Base-by-base conservation (phyloP, 2,888 invertebrate species). In the Malthinus seriepunctatus region DNA sequence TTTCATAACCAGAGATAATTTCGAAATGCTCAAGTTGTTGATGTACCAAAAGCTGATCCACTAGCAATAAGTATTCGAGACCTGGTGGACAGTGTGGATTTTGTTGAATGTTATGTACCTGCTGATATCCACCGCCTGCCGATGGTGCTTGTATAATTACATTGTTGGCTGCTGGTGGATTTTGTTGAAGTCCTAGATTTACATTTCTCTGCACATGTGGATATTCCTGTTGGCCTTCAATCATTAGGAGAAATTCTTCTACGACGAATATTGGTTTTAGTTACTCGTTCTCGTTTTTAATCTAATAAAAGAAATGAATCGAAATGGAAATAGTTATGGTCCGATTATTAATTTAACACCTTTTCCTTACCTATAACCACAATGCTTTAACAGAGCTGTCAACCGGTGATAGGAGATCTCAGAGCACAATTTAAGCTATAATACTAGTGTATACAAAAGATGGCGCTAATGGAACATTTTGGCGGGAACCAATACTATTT, bases 1-100 rank as follows among this genome's bases (percentile, higher is more conserved):
- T 89, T 76, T 93, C 91, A 79, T 88, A 91, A 8, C 90, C 90
- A 59, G 86, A 85, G 60, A 90, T 84, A 1, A 87, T 91, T 83
- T 79, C 72, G 72, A 67, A 33, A 52, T 45, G 51, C 71, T 90
- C 90, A 11, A 89, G 84, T 76, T 88, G 87, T 74, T 90, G 90
- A 68, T 88, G 87, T 59, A 91, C 84, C 62, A 89, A 81, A 51
- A 91, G 80, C 67, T 87, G 86, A 74, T 91, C 90, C 82, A 91
- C 84, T 83, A 83, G 84, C 78, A 88, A 87, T 76, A 91, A 87
- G 83, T 88, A 91, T 80, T 89, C 90, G 83, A 91, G 86, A 62
- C 91, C 91, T 72, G 86, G 88, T 37, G 88, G 90, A 81, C 87
- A 89, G 75, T 85, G 88, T 8, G 62, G 62, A 14, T 15, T 44